A percentile compares a stretch with the other conserved stretches of the same genome.
Evolutionary conservation across 2,113 vertebrate species (phyloP).

Genomic region (Sphaerodactylus townsendi): DNA sequence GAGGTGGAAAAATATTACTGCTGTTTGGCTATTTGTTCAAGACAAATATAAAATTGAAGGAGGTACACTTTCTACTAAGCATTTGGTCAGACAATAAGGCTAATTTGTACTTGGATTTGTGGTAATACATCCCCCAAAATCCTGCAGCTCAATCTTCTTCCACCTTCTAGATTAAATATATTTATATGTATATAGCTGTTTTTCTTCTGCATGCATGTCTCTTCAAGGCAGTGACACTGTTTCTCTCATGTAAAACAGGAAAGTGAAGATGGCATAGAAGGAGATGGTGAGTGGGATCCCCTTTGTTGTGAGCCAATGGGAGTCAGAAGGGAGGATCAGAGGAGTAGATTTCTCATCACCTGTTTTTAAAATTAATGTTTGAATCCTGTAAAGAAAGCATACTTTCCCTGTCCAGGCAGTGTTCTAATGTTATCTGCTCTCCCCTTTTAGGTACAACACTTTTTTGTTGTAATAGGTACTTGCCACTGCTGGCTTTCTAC

Average conservation of each 20-base stretch:
- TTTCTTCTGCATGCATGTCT: neutral
- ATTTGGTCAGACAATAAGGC: neutral
- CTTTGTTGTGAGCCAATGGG: neutral
- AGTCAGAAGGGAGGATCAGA: neutral
- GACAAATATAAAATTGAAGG: neutral
- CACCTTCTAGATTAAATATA: neutral
- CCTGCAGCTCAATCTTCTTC: neutral
- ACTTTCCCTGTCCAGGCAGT: neutral
- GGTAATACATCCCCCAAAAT: neutral
- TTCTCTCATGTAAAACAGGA: slow-evolving; percentile 75
- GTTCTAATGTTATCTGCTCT: neutral
- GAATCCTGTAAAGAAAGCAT: neutral
- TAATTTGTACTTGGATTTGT: no score
- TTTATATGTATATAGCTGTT: neutral
- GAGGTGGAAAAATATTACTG: no score
- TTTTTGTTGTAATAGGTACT: neutral
- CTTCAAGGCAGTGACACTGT: neutral
- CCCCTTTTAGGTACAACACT: neutral
- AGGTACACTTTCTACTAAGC: neutral
- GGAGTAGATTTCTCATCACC: neutral
- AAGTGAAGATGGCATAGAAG: slow-evolving; percentile 93
- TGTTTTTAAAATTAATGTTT: neutral
- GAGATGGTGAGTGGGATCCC: slow-evolving; percentile 84
- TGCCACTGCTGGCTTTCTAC: neutral
- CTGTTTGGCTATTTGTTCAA: neutral